phyloP scores from a whole-genome alignment of 2,888 invertebrate genomes.

The Parnassius apollo region DNA sequence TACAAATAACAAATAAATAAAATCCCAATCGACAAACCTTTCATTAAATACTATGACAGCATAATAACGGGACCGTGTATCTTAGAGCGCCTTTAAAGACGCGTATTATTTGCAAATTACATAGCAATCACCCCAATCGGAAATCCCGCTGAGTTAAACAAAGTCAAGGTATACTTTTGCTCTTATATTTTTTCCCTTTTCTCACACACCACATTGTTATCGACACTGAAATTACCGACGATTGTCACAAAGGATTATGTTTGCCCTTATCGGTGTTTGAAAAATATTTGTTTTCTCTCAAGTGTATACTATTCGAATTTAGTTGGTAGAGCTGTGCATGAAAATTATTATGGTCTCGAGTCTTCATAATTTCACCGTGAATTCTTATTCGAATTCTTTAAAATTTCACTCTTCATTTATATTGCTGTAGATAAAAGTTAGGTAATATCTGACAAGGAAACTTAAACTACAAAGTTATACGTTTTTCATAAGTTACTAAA shows the following conservation, averaged over 20 bases:
- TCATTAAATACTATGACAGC: slow-evolving; percentile 61
- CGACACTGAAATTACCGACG: slow-evolving; percentile 69
- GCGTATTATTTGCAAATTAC: slow-evolving; percentile 73
- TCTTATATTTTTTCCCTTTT: slow-evolving; percentile 43
- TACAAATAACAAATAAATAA: slow-evolving; percentile 32
- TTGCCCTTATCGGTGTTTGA: slow-evolving; percentile 71
- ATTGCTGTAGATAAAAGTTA: too few relatives aligned
- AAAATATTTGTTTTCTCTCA: slow-evolving; percentile 75
- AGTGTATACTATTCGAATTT: slow-evolving; percentile 67
- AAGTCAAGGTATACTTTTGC: slow-evolving; percentile 50
- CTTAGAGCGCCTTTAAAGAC: slow-evolving; percentile 49
- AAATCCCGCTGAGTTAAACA: slow-evolving; percentile 66
- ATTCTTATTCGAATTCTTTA: too few relatives aligned
- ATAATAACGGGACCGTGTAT: slow-evolving; percentile 57
- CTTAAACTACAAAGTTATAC: too few relatives aligned
- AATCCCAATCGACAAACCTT: slow-evolving; percentile 41
- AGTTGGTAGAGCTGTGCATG: slow-evolving; percentile 17
- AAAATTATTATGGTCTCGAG: neutral
- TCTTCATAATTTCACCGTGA: too few relatives aligned
- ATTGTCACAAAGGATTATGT: slow-evolving; percentile 71
- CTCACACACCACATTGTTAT: slow-evolving; percentile 64
- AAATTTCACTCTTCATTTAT: too few relatives aligned
- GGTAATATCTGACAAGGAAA: too few relatives aligned
- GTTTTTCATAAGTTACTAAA: too few relatives aligned
- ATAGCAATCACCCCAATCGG: slow-evolving; percentile 58